Conservation (phyloP, 1,140 invertebrate genomes). For the Oppia nitens region DNA sequence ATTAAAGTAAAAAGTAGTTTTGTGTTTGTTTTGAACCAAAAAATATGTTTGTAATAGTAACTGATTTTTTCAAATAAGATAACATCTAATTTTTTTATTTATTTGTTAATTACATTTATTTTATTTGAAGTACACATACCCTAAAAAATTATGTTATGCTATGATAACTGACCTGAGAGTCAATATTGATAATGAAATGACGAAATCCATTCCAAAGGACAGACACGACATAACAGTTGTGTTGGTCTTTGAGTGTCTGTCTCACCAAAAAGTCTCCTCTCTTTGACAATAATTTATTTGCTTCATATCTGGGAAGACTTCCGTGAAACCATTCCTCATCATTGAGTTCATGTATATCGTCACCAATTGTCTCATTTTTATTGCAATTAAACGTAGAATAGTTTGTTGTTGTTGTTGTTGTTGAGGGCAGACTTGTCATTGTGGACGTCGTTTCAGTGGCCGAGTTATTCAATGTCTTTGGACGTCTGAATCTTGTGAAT, state of each 20-base stretch:
- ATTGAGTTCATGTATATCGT: constrained; percentile 18
- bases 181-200: constrained; percentile 5
- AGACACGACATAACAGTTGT: constrained; percentile 71
- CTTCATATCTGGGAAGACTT: constrained; percentile 83
- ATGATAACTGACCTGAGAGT: constrained; percentile 5
- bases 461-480: no score
- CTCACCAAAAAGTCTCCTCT: constrained; percentile 89
- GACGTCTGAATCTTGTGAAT: no score
- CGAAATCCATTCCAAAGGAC: neutral
- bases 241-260: constrained; percentile 79
- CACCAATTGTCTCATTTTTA: no score
- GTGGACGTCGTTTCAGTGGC: neutral
- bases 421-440: neutral
- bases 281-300: constrained; percentile 63
- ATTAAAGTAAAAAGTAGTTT: no score
- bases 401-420: neutral
- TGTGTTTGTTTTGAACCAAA: no score
- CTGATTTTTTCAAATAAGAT: no score
- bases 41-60: no score
- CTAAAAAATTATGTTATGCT: no score
- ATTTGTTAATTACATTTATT: no score
- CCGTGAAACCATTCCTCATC: constrained; percentile 97
- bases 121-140: no score
- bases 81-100: no score
- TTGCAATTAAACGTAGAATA: no score